phyloP scores from a whole-genome alignment of 2,113 vertebrate genomes.

The Pomatorhinus ruficollis region DNA sequence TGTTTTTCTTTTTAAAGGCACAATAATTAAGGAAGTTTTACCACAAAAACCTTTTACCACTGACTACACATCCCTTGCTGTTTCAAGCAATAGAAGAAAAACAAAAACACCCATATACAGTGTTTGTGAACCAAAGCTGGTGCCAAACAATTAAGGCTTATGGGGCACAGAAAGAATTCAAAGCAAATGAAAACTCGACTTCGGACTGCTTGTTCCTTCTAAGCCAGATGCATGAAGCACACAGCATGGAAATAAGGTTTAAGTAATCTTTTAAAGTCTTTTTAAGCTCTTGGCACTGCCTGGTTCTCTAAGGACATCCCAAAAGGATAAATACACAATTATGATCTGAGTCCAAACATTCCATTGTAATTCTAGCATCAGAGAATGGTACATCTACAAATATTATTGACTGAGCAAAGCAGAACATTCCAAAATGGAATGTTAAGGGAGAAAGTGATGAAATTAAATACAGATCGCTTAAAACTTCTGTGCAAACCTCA shows the following conservation, averaged over 20 bases:
- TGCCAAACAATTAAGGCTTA: constrained; percentile 19
- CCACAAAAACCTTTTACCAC: neutral
- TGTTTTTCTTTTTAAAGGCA: neutral
- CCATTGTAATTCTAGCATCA: constrained; percentile 51
- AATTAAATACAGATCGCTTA: neutral
- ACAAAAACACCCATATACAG: neutral
- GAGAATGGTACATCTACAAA: constrained; percentile 12
- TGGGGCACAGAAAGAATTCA: constrained; percentile 30
- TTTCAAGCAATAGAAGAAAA: neutral
- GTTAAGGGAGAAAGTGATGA: neutral
- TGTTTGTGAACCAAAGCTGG: neutral
- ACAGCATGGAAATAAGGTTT: constrained; percentile 37
- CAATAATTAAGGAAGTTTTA: neutral
- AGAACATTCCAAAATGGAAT: neutral
- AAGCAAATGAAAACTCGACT: constrained; percentile 34
- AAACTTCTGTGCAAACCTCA: neutral
- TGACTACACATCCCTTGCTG: neutral
- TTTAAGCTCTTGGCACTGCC: constrained; percentile 50
- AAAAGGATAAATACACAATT: constrained; percentile 58
- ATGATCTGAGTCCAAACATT: constrained; percentile 52
- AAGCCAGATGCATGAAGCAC: constrained; percentile 26
- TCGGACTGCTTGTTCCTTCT: constrained; percentile 27
- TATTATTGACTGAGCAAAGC: neutral
- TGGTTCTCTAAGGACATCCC: constrained; percentile 45
- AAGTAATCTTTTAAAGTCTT: constrained; percentile 52